Conservation (phyloP, 2,888 invertebrate species). For the Heliconius cydno region DNA sequence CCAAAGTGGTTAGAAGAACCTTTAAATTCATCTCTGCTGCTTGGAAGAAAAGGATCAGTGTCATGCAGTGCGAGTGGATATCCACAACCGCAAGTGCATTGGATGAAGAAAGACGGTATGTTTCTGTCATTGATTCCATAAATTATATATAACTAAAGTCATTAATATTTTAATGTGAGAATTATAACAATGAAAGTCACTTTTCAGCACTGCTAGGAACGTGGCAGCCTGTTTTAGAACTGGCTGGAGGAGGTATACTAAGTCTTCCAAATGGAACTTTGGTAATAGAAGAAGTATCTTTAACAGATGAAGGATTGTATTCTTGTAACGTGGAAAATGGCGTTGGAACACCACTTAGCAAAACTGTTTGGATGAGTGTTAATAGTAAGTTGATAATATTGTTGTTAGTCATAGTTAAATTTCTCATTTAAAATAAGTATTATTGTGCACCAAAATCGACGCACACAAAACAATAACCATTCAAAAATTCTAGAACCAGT, state of each 20-base stretch:
- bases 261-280: conserved; percentile 78
- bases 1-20: conserved; percentile 91
- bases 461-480: not conserved
- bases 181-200: not conserved
- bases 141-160: too few relatives aligned
- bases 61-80: conserved; percentile 92
- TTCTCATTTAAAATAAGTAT: too few relatives aligned
- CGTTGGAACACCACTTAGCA: conserved; percentile 77
- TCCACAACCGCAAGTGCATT: conserved; percentile 89
- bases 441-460: not conserved
- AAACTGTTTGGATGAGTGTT: conserved; percentile 80
- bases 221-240: conserved; percentile 78
- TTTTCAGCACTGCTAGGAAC: conserved; percentile 71
- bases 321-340: conserved; percentile 81
- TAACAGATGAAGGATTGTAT: conserved; percentile 76
- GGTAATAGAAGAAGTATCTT: conserved; percentile 75
- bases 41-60: conserved; percentile 88
- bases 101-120: conserved; percentile 89
- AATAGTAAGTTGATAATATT: conserved; percentile 66
- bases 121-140: not conserved
- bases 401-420: not conserved
- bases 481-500: conserved; percentile 86
- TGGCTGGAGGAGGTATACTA: conserved; percentile 77
- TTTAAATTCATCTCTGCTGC: conserved; percentile 87
- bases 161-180: too few relatives aligned